These are phyloP conservation scores for Stegastes partitus DNA, from an alignment of 2,113 vertebrate genomes.

Conservation along the genomic window DNA sequence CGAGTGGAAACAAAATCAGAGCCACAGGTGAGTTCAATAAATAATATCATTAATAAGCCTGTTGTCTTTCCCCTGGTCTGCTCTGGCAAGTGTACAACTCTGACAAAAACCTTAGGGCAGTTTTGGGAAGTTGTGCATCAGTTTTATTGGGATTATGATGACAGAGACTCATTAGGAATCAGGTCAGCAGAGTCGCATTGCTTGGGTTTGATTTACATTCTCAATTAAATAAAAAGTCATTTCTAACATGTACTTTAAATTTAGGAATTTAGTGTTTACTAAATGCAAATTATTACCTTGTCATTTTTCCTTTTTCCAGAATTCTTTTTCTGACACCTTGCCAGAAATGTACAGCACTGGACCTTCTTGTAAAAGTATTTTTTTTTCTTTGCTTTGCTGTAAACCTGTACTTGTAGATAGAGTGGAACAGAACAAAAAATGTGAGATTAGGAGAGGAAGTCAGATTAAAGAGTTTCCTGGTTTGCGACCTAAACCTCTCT, in stretches of 20 bases:
- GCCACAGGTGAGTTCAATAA: slow-evolving; percentile 41
- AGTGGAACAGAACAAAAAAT: neutral
- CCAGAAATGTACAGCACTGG: too few relatives aligned
- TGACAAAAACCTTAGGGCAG: slow-evolving; percentile 3
- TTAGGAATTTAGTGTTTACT: too few relatives aligned
- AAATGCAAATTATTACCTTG: too few relatives aligned
- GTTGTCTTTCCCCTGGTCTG: neutral
- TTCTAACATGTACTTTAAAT: too few relatives aligned
- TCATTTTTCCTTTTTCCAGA: too few relatives aligned
- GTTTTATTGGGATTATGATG: slow-evolving; percentile 20
- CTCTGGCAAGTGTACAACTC: neutral
- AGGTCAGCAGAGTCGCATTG: too few relatives aligned
- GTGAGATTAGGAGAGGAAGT: neutral
- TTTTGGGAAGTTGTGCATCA: neutral
- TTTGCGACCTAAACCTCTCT: slow-evolving; percentile 57
- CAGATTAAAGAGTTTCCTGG: slow-evolving; percentile 55
- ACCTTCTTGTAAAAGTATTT: neutral
- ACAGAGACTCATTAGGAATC: neutral
- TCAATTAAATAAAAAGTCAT: too few relatives aligned
- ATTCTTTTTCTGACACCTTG: too few relatives aligned
- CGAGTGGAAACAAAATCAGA: slow-evolving; percentile 7
- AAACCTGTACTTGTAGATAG: neutral
- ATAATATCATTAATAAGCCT: slow-evolving; percentile 7
- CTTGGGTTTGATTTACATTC: too few relatives aligned
- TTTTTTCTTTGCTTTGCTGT: slow-evolving; percentile 4